A percentile compares a stretch with the other conserved stretches of the same genome.
phyloP scores from a whole-genome alignment of 2,113 vertebrate genomes.

The Chroicocephalus ridibundus region DNA sequence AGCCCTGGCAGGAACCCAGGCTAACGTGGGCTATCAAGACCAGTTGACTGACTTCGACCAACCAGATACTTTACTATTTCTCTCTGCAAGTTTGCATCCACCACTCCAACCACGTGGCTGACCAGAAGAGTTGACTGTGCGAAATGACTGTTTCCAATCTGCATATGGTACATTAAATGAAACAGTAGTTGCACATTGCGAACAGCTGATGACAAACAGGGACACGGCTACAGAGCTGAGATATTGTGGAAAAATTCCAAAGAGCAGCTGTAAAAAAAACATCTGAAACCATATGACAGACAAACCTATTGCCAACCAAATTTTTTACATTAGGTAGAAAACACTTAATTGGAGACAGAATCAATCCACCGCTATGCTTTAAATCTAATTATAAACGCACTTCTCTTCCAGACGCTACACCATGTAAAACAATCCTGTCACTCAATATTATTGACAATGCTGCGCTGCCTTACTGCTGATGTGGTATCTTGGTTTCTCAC shows the following conservation, averaged over 20 bases:
- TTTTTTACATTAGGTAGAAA: not conserved
- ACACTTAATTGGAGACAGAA: not conserved
- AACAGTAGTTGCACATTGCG: not conserved
- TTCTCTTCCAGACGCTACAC: not conserved
- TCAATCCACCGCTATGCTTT: not conserved
- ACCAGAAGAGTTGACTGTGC: not conserved
- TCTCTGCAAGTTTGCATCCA: not conserved
- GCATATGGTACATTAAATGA: not conserved
- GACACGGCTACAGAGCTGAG: not conserved
- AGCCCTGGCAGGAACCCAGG: not conserved
- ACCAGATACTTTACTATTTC: not conserved
- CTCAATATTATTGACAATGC: not conserved
- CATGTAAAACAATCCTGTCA: slow-evolving; percentile 14
- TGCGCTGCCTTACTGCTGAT: not conserved
- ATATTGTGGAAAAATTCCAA: not conserved
- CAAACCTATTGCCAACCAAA: not conserved
- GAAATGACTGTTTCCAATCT: not conserved
- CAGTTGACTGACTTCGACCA: not conserved
- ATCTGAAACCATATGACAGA: not conserved
- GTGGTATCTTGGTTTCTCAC: not conserved
- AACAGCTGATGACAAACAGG: not conserved
- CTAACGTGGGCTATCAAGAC: not conserved
- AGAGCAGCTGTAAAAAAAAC: not conserved
- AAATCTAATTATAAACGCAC: not conserved
- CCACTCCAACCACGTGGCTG: not conserved